A percentile compares a stretch with the other conserved stretches of the same genome.
Conservation (phyloP, 1,140 invertebrate species). For the Onthophagus taurus region DNA sequence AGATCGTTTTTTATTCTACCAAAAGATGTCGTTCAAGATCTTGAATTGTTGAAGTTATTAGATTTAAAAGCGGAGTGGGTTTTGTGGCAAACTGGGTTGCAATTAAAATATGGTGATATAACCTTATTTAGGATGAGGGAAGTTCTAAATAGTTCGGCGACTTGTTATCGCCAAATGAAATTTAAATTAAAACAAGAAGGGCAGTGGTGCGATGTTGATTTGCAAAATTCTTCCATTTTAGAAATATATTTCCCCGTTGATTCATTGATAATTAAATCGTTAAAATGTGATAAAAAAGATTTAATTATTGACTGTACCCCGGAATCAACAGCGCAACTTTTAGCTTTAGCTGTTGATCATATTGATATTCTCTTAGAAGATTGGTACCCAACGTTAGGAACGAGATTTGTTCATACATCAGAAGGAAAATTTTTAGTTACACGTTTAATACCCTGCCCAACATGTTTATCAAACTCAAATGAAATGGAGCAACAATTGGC, state of each 20-base stretch:
- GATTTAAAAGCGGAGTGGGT: slow-evolving; percentile 80
- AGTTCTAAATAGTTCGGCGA: slow-evolving; percentile 42
- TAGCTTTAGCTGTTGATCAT: slow-evolving; percentile 90
- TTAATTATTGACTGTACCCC: slow-evolving; percentile 40
- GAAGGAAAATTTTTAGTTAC: slow-evolving; percentile 93
- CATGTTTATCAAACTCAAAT: slow-evolving; percentile 52
- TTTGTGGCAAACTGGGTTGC: slow-evolving; percentile 91
- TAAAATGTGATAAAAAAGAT: slow-evolving; percentile 41
- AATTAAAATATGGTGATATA: slow-evolving; percentile 72
- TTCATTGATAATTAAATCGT: slow-evolving; percentile 58
- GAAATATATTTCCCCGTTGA: slow-evolving; percentile 81
- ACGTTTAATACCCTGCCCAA: slow-evolving; percentile 85
- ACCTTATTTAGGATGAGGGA: slow-evolving; percentile 77
- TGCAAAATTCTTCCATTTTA: slow-evolving; percentile 72
- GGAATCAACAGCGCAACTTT: slow-evolving; percentile 71
- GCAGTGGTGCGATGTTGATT: slow-evolving; percentile 73
- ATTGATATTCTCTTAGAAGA: slow-evolving; percentile 95
- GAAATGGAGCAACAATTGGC: slow-evolving; percentile 24
- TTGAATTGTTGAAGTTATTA: slow-evolving; percentile 49
- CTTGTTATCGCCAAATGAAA: slow-evolving; percentile 33
- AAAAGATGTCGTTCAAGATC: slow-evolving; percentile 53
- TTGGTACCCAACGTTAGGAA: slow-evolving; percentile 90
- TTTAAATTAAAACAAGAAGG: slow-evolving; percentile 72
- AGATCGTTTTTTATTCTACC: slow-evolving; percentile 56
- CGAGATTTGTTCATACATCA: slow-evolving; percentile 94